phyloP scores from a whole-genome alignment of 2,888 invertebrate genomes.

The Diarsia mendica region DNA sequence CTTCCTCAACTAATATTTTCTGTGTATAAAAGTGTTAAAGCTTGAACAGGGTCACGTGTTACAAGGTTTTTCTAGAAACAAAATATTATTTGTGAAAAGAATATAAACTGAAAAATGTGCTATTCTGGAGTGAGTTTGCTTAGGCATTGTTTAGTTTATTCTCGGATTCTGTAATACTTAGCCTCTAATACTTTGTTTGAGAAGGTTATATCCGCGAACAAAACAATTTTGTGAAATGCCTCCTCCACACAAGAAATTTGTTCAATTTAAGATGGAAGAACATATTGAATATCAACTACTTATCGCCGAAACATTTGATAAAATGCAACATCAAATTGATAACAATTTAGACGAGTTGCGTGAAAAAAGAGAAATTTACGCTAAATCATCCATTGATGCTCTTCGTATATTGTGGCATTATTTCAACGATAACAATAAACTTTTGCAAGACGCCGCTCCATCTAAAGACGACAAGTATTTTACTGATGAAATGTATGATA shows the following conservation, averaged over 20 bases:
- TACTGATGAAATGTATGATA: conserved; percentile 8
- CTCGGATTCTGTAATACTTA: not conserved
- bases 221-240: conserved; percentile 21
- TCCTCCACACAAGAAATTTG: no score
- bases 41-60: not conserved
- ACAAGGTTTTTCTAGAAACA: no score
- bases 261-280: conserved; percentile 16
- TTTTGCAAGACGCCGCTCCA: conserved; percentile 12
- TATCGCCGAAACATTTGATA: conserved; percentile 29
- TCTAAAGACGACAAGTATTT: conserved; percentile 29
- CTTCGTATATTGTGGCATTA: conserved; percentile 27
- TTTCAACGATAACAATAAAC: conserved; percentile 31
- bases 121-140: not conserved
- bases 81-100: not conserved
- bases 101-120: not conserved
- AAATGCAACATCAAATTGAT: conserved; percentile 7
- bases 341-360: conserved; percentile 4
- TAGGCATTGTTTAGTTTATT: not conserved
- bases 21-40: not conserved
- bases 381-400: not conserved
- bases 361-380: conserved; percentile 1
- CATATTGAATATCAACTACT: conserved; percentile 24
- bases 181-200: not conserved
- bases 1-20: not conserved
- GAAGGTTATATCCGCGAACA: not conserved